Evolutionary conservation across 1,140 invertebrate genomes (phyloP).

Genomic region (Luehdorfia chinensis): DNA sequence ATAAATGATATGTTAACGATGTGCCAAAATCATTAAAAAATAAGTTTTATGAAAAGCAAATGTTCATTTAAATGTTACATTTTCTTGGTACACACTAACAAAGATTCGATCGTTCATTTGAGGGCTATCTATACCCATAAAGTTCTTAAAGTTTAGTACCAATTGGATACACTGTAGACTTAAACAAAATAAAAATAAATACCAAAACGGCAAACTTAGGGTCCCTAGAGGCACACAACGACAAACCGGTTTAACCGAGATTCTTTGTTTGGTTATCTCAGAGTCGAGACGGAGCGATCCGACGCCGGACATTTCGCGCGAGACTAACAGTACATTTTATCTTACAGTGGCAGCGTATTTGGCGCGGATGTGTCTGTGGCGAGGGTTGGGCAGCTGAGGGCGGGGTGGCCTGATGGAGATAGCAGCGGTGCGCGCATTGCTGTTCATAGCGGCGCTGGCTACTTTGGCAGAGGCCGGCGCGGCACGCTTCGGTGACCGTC

Average conservation of each 20-base stretch:
- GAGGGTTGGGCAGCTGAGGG: constrained; percentile 50
- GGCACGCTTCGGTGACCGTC: constrained; percentile 70
- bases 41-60: too few relatives aligned
- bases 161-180: constrained; percentile 23
- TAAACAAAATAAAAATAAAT: constrained; percentile 51
- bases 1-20: too few relatives aligned
- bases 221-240: constrained; percentile 54
- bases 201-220: constrained; percentile 58
- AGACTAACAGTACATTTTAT: constrained; percentile 44
- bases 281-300: constrained; percentile 43
- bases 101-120: too few relatives aligned
- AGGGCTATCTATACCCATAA: neutral
- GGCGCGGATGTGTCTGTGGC: constrained; percentile 48
- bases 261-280: constrained; percentile 65
- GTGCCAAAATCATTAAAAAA: too few relatives aligned
- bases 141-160: constrained; percentile 5
- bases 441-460: constrained; percentile 41
- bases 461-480: constrained; percentile 36
- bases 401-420: constrained; percentile 53
- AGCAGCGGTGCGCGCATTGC: constrained; percentile 37
- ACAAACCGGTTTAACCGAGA: constrained; percentile 61
- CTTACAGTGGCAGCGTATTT: constrained; percentile 49
- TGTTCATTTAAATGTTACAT: too few relatives aligned
- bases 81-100: too few relatives aligned
- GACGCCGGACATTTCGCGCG: constrained; percentile 27